Conservation (phyloP, 2,888 invertebrate genomes). For the Pachymerium ferrugineum region DNA sequence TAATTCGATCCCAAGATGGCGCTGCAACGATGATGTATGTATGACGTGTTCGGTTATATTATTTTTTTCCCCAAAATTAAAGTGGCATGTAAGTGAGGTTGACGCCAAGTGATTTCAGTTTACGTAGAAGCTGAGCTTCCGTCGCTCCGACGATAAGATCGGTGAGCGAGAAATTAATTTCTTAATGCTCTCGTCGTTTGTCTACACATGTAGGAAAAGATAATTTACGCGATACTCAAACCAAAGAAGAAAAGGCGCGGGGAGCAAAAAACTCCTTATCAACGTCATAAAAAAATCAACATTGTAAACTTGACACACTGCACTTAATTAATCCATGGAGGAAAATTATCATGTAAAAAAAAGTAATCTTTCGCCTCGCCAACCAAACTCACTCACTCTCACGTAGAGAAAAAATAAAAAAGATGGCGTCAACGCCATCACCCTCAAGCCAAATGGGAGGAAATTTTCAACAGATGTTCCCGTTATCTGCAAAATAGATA, state of each 20-base stretch:
- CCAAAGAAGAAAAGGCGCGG: neutral
- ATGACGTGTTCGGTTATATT: neutral
- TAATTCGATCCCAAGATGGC: neutral
- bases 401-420: neutral
- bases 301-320: slow-evolving; percentile 32
- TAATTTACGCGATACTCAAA: slow-evolving; percentile 26
- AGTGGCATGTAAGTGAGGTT: neutral
- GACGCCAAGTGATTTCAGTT: neutral
- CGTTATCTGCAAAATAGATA: slow-evolving; percentile 10
- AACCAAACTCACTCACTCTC: neutral
- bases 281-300: slow-evolving; percentile 31
- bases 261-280: slow-evolving; percentile 28
- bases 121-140: slow-evolving; percentile 15
- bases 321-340: slow-evolving; percentile 32
- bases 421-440: neutral
- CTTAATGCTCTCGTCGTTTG: slow-evolving; percentile 33
- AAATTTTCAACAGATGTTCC: slow-evolving; percentile 8
- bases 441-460: neutral
- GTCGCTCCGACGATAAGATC: slow-evolving; percentile 27
- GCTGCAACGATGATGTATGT: too few relatives aligned
- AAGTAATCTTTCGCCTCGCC: neutral
- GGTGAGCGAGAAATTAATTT: slow-evolving; percentile 31
- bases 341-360: slow-evolving; percentile 32
- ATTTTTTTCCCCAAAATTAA: too few relatives aligned
- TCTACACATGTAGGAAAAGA: slow-evolving; percentile 31